Evolutionary conservation across 2,113 vertebrate genomes (phyloP).

Genomic region (Ancistrus triradiatus): DNA sequence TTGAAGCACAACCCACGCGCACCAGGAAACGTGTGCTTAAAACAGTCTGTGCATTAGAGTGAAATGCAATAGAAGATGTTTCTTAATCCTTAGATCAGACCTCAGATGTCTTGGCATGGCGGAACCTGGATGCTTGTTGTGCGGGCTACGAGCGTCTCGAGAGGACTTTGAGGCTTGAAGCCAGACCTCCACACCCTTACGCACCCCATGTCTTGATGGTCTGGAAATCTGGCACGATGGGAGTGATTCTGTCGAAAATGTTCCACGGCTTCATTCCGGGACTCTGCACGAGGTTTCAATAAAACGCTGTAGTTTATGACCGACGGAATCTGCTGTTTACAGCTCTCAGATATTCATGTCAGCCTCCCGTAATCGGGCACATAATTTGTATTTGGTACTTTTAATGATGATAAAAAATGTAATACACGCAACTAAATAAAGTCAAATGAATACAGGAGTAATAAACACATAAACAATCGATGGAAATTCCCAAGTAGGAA

Average conservation of each 20-base stretch:
- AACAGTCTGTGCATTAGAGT: too few species aligned
- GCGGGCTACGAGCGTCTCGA: too few species aligned
- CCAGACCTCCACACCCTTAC: background rate
- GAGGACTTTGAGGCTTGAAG: too few species aligned
- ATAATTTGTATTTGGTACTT: background rate
- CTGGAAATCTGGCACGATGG: background rate
- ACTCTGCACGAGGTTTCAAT: conserved; percentile 9
- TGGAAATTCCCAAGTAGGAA: too few species aligned
- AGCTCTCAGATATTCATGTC: conserved; percentile 1
- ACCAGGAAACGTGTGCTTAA: too few species aligned
- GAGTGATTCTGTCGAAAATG: conserved; percentile 5
- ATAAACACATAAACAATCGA: conserved; percentile 13
- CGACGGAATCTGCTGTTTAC: background rate
- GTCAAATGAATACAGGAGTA: conserved; percentile 1
- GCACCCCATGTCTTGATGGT: background rate
- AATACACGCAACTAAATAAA: background rate
- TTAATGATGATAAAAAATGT: conserved; percentile 6
- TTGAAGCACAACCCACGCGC: background rate
- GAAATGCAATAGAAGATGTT: too few species aligned
- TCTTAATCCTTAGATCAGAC: too few species aligned
- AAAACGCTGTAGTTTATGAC: background rate
- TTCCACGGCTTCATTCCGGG: conserved; percentile 16
- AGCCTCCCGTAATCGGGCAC: conserved; percentile 1
- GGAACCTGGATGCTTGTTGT: too few species aligned
- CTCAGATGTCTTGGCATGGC: too few species aligned